These are phyloP conservation scores for Sabellastarte sp. DNA, from an alignment of 2,888 invertebrate species.

Conservation along the genomic window DNA sequence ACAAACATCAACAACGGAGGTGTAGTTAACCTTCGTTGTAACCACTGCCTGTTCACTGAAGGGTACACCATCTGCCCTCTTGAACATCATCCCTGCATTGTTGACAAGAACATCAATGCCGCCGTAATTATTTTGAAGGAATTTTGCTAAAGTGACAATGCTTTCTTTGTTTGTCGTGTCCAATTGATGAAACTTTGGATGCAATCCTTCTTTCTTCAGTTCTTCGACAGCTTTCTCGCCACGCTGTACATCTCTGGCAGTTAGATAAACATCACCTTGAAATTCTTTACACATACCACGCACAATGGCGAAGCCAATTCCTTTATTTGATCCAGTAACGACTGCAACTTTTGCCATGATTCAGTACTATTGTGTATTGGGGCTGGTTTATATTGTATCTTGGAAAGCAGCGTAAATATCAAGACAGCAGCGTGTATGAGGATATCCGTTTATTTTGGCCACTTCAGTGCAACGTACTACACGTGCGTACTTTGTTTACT, in stretches of 20 bases:
- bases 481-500: too few species aligned
- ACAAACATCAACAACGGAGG: slow-evolving; percentile 68
- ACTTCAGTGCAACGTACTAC: too few species aligned
- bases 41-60: slow-evolving; percentile 70
- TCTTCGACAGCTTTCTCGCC: slow-evolving; percentile 39
- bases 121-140: slow-evolving; percentile 38
- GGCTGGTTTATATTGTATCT: too few species aligned
- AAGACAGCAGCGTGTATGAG: too few species aligned
- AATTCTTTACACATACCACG: background rate
- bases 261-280: background rate
- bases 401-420: too few species aligned
- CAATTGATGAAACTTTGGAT: slow-evolving; percentile 68
- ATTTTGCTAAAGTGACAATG: slow-evolving; percentile 33
- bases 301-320: background rate
- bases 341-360: too few species aligned
- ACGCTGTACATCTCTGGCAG: slow-evolving; percentile 37
- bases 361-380: too few species aligned
- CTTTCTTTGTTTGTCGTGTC: slow-evolving; percentile 66
- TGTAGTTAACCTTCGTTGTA: slow-evolving; percentile 73
- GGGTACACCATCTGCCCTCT: too few species aligned
- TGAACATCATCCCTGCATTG: slow-evolving; percentile 52
- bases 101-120: slow-evolving; percentile 52
- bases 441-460: too few species aligned
- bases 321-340: background rate
- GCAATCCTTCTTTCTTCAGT: slow-evolving; percentile 52